Percentiles rank a stretch among this genome's conserved stretches.
Evolutionary conservation across 2,113 vertebrate genomes (phyloP).

Genomic region (Protobothrops mucrosquamatus): DNA sequence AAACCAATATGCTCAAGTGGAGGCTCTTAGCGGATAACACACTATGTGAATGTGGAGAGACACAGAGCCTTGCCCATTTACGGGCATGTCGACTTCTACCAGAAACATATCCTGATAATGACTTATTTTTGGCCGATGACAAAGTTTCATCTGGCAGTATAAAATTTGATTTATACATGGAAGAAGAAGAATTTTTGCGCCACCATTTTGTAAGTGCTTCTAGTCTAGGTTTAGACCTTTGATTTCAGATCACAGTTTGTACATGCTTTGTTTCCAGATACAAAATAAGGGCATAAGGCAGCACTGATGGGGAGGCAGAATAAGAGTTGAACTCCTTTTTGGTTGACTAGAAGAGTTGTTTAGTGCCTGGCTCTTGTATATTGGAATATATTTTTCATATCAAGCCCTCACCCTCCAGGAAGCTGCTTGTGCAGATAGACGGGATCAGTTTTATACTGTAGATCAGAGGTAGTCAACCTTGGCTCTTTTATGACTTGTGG

Average conservation of each 20-base stretch:
- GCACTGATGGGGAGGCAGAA: not conserved
- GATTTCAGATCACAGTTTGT: not conserved
- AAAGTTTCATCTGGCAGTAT: not conserved
- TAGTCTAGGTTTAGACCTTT: not conserved
- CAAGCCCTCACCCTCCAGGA: too few species aligned
- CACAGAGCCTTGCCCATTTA: not conserved
- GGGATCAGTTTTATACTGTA: too few species aligned
- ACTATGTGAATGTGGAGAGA: not conserved
- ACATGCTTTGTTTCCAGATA: not conserved
- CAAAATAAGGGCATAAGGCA: not conserved
- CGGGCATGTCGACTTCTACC: not conserved
- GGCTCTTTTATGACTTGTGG: too few species aligned
- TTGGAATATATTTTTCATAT: not conserved
- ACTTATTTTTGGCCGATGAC: not conserved
- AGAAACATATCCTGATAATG: not conserved
- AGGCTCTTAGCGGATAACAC: not conserved
- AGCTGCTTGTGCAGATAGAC: too few species aligned
- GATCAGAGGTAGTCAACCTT: not conserved
- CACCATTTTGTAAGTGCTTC: not conserved
- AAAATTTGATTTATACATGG: not conserved
- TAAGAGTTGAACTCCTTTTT: not conserved
- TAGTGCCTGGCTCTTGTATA: not conserved
- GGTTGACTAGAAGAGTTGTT: not conserved
- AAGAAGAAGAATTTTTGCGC: not conserved
- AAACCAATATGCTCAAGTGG: not conserved